These are phyloP conservation scores for Nasonia vitripennis DNA, from an alignment of 1,140 invertebrate genomes.

Conservation along the genomic window DNA sequence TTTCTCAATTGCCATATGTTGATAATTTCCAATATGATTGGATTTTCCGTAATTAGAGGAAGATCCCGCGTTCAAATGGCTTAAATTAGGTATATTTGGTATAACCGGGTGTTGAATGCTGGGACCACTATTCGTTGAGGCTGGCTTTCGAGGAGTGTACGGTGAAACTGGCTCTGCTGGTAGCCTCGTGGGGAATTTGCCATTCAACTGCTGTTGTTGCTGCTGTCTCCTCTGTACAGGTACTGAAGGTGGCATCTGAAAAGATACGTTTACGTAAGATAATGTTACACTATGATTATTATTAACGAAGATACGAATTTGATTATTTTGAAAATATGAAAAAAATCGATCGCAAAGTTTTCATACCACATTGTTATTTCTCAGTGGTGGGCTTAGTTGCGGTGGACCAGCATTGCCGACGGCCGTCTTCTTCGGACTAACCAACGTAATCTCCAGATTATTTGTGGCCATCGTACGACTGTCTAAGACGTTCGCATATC, in stretches of 20 bases:
- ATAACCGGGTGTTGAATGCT: slow-evolving; percentile 64
- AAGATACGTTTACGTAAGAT: neutral
- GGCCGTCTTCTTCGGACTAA: slow-evolving; percentile 65
- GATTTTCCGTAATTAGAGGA: neutral
- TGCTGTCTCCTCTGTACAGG: slow-evolving; percentile 57
- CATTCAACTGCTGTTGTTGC: slow-evolving; percentile 57
- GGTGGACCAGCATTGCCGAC: neutral
- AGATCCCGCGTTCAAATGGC: slow-evolving; percentile 65
- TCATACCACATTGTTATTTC: slow-evolving; percentile 54
- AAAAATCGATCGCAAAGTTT: neutral
- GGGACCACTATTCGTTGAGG: neutral
- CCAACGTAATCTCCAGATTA: slow-evolving; percentile 72
- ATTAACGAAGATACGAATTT: neutral
- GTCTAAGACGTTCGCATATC: slow-evolving; percentile 68
- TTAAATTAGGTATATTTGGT: slow-evolving; percentile 71
- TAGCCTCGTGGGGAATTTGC: slow-evolving; percentile 64
- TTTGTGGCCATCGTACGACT: slow-evolving; percentile 71
- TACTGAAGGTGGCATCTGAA: slow-evolving; percentile 16
- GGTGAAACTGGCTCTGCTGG: slow-evolving; percentile 65
- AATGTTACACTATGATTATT: neutral
- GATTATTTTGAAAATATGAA: neutral
- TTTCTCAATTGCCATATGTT: slow-evolving; percentile 64
- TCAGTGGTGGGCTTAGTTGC: slow-evolving; percentile 59
- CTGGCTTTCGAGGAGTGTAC: slow-evolving; percentile 68
- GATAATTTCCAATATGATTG: slow-evolving; percentile 36